Evolutionary conservation across 2,797 vertebrate species (phyloP).

Genomic region (Pipistrellus pipistrellus): DNA sequence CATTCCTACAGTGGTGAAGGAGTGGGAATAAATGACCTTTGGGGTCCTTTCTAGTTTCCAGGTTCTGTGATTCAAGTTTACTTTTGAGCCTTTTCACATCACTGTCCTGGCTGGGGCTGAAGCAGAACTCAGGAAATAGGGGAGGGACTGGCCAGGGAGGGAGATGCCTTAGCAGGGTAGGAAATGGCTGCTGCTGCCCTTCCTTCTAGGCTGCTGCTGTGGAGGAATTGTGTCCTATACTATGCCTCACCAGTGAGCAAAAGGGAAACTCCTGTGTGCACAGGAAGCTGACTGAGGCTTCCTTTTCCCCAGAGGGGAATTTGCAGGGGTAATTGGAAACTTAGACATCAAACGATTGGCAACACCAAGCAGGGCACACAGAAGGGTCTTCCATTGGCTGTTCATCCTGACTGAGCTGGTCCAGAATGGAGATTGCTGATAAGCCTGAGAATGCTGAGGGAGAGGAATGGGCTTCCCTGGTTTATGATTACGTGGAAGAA

Average conservation of each 20-base stretch:
- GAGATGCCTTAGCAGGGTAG: constrained; percentile 60
- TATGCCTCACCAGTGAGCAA: constrained; percentile 20
- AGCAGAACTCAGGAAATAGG: constrained; percentile 66
- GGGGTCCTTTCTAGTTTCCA: neutral
- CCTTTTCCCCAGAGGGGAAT: constrained; percentile 54
- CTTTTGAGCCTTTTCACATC: constrained; percentile 47
- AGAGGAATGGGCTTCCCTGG: neutral
- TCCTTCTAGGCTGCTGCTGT: constrained; percentile 51
- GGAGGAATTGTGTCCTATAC: neutral
- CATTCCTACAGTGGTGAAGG: neutral
- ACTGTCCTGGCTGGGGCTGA: constrained; percentile 7
- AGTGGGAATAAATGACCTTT: neutral
- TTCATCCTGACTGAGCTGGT: neutral
- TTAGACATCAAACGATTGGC: neutral
- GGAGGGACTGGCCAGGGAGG: constrained; percentile 29
- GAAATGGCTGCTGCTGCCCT: constrained; percentile 47
- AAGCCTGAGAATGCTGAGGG: neutral
- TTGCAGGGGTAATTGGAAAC: constrained; percentile 39
- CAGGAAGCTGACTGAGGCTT: constrained; percentile 64
- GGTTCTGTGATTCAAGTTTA: constrained; percentile 25
- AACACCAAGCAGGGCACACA: neutral
- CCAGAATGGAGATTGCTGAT: neutral
- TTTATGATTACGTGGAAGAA: neutral
- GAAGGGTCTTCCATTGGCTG: neutral
- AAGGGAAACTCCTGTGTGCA: constrained; percentile 58